These are phyloP conservation scores for Drosophila conformis DNA, from an alignment of 2,888 invertebrate species.

Conservation along the genomic window DNA sequence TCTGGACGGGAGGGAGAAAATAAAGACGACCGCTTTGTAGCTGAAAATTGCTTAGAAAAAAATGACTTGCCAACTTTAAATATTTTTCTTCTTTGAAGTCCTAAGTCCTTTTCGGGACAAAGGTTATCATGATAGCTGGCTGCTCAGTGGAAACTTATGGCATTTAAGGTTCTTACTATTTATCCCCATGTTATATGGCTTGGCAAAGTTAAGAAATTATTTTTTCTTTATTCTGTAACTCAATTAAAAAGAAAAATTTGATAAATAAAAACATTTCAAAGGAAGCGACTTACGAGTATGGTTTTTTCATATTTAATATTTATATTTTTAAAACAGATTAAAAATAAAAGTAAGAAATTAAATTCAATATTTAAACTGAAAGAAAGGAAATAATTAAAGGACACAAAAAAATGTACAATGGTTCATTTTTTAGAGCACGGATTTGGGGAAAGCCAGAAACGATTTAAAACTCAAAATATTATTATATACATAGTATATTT, in stretches of 20 bases:
- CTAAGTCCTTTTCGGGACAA: not conserved
- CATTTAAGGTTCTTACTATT: not conserved
- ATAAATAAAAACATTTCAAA: not conserved
- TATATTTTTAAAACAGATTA: not conserved
- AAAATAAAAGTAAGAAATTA: not conserved
- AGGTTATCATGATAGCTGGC: not conserved
- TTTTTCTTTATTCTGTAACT: not conserved
- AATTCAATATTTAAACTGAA: not conserved
- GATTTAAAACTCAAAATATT: not conserved
- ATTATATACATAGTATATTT: too few species aligned
- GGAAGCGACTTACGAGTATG: not conserved
- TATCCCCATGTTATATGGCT: not conserved
- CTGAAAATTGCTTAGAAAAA: conserved; percentile 1
- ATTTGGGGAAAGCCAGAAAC: not conserved
- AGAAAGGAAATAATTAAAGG: not conserved
- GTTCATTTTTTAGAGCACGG: not conserved
- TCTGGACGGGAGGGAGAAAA: not conserved
- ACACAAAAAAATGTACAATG: not conserved
- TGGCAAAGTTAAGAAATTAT: not conserved
- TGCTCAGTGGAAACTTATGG: not conserved
- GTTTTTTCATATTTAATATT: not conserved
- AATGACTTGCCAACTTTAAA: not conserved
- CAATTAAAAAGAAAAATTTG: not conserved
- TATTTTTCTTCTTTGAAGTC: not conserved
- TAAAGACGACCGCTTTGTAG: conserved; percentile 6